These are phyloP conservation scores for Lepisosteus oculatus DNA, from an alignment of 2,113 vertebrate genomes.

Conservation along the genomic window DNA sequence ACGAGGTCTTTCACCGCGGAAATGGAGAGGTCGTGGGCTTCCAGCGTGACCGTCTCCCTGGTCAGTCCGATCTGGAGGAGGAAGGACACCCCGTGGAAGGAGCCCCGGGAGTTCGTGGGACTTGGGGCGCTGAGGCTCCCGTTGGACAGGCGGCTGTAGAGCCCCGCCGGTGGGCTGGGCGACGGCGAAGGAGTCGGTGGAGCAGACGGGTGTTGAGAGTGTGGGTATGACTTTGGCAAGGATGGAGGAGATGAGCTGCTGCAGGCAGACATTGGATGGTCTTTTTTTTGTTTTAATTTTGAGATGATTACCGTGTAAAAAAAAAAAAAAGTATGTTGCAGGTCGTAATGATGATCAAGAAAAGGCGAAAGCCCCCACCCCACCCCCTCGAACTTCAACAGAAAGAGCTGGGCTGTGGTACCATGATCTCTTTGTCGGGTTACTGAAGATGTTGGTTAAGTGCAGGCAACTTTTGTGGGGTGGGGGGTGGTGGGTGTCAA, in stretches of 20 bases:
- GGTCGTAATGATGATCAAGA: background rate
- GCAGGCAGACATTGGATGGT: slow-evolving; percentile 92
- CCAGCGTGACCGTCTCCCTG: slow-evolving; percentile 91
- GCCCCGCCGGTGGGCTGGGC: slow-evolving; percentile 76
- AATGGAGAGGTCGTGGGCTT: slow-evolving; percentile 87
- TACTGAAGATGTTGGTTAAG: background rate
- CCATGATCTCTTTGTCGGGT: background rate
- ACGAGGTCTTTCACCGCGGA: slow-evolving; percentile 92
- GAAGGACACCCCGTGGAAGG: slow-evolving; percentile 88
- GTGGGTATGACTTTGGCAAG: slow-evolving; percentile 84
- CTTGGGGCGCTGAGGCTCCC: slow-evolving; percentile 85
- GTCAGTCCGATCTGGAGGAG: slow-evolving; percentile 95
- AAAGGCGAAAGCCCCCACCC: no score
- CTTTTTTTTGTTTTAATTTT: slow-evolving; percentile 44
- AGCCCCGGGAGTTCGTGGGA: slow-evolving; percentile 87
- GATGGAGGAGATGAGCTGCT: slow-evolving; percentile 82
- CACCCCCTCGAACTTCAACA: no score
- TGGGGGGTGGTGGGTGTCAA: no score
- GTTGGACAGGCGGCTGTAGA: slow-evolving; percentile 88
- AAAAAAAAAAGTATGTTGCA: slow-evolving; percentile 8
- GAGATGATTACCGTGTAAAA: slow-evolving; percentile 34
- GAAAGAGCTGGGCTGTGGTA: background rate
- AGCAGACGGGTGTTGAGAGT: slow-evolving; percentile 71
- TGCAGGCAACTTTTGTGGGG: background rate
- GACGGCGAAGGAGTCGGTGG: slow-evolving; percentile 71